Base-by-base conservation (phyloP, 2,113 vertebrate species). In the Callipepla squamata region DNA sequence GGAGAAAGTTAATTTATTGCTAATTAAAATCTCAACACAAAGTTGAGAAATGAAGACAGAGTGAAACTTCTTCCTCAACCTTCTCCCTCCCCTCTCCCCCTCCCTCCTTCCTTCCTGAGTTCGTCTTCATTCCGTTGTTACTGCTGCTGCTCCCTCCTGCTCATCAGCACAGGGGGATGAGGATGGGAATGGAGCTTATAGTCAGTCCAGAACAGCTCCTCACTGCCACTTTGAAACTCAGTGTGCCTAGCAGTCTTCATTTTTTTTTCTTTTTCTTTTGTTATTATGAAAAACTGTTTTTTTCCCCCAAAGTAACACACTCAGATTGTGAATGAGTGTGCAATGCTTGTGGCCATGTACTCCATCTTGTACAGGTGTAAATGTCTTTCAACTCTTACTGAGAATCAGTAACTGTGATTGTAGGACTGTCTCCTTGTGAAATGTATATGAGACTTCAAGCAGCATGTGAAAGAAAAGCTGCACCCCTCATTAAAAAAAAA, bases 121-220 rank as follows among this genome's bases (percentile, higher is more conserved):
- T 88, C 14, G 50, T 3, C 7, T 53, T 13, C 4, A 11, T 73
- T 83, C 28, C 36, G 81, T 69, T 17, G 21, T 59, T 59, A 59
- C 21, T 34, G 57, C n/a, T n/a, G 14, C n/a, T 34, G 20, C n/a
- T 34, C n/a, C n/a, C n/a, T 34, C 57, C 57, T 59, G 57, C n/a
- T 6, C 13, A 13, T n/a, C 57, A 34, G 32, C 7, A 14, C n/a
- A 34, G 20, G n/a, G n/a, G 55, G 32, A n/a, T 58, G 55, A n/a
- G 57, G 57, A 59, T 34, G 32, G 21, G 15, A 20, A 13, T 13
- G 17, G 16, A 7, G 6, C 6, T 8, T 58, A 16, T 20, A 55
- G 3, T 42, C 42, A 57, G 6, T 25, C 34, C 0, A 0, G 50
- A 42, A 25, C 6, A 51, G 9, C 11, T 84, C 7, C 3, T 74